These are phyloP conservation scores for Galeruca laticollis DNA, from an alignment of 2,888 invertebrate genomes.

Conservation along the genomic window DNA sequence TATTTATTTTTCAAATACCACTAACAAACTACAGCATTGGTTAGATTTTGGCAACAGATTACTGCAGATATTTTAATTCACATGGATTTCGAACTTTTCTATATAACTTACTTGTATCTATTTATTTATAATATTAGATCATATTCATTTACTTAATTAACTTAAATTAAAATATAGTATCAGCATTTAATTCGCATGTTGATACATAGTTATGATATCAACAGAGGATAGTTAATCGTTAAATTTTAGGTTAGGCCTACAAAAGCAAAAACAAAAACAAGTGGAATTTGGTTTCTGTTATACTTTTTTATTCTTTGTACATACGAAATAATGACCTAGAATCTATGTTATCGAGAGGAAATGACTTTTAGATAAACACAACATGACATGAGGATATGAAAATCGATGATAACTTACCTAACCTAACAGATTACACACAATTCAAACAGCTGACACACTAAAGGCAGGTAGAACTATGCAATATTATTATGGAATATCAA, in stretches of 20 bases:
- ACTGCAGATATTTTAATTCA: not conserved
- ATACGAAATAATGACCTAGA: not conserved
- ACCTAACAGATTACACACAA: constrained; percentile 17
- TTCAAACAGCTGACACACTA: constrained; percentile 1
- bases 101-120: not conserved
- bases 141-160: constrained; percentile 29
- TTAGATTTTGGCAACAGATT: not conserved
- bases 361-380: not conserved
- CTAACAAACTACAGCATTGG: not conserved
- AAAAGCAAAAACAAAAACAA: constrained; percentile 32
- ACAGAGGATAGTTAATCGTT: constrained; percentile 36
- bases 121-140: not conserved
- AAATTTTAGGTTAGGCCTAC: constrained; percentile 43
- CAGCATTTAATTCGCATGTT: constrained; percentile 34
- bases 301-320: constrained; percentile 4
- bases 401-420: constrained; percentile 25
- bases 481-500: constrained; percentile 4
- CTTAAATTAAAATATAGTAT: constrained; percentile 24
- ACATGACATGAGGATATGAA: not conserved
- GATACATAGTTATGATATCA: constrained; percentile 23
- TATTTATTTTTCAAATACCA: not conserved
- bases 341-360: not conserved
- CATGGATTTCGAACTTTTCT: not conserved
- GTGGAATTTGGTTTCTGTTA: not conserved
- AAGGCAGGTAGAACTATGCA: constrained; percentile 5